Evolutionary conservation across 2,888 invertebrate genomes (phyloP).

Genomic region (Papilio protenor): DNA sequence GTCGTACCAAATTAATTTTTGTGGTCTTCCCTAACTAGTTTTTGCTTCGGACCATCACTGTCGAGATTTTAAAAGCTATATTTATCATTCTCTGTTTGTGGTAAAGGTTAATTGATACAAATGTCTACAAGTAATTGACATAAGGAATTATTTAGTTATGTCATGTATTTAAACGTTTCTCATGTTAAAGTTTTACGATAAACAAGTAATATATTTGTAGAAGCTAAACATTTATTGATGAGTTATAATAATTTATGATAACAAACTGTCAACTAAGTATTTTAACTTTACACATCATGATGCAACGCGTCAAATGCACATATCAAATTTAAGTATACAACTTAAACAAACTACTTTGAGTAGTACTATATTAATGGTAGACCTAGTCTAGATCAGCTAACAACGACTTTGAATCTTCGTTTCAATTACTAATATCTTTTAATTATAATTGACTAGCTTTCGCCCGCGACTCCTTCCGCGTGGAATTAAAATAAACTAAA

Average conservation of each 20-base stretch:
- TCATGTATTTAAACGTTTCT: conserved; percentile 19
- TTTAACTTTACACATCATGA: not conserved
- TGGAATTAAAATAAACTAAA: no score
- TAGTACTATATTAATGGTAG: no score
- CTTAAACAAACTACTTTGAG: no score
- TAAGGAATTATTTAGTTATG: conserved; percentile 17
- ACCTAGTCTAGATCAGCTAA: no score
- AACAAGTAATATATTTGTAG: conserved; percentile 15
- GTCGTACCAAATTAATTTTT: conserved; percentile 72
- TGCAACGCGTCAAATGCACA: not conserved
- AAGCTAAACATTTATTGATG: conserved; percentile 20
- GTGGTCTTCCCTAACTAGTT: conserved; percentile 44
- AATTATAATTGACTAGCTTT: no score
- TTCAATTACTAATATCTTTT: no score
- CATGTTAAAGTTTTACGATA: conserved; percentile 6
- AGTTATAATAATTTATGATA: not conserved
- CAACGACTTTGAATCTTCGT: no score
- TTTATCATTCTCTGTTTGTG: conserved; percentile 33
- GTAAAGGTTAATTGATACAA: conserved; percentile 36
- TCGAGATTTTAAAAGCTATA: conserved; percentile 33
- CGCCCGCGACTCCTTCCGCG: no score
- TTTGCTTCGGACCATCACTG: conserved; percentile 16
- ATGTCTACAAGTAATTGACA: conserved; percentile 34
- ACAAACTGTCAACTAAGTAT: not conserved
- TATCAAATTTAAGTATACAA: no score